Evolutionary conservation across 1,140 invertebrate species (phyloP), one percentile per base, ranked within the genome.

Genomic region (Sitophilus oryzae): DNA sequence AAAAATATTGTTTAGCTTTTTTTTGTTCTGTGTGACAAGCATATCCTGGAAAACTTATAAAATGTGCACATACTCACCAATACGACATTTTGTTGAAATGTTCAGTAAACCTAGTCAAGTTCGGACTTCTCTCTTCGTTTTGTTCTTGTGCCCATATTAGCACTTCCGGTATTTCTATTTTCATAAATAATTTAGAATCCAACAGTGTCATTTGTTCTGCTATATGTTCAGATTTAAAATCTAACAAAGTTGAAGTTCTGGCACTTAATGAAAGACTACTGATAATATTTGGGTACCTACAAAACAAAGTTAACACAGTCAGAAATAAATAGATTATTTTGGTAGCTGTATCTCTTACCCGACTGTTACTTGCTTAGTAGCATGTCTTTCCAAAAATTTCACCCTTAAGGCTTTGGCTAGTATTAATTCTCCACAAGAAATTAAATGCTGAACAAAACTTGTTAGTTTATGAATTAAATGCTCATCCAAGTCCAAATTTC

Each of bases 31-130:
- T 8, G 18, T 41, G 38, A 14, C 15, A n/a, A n/a, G n/a, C n/a
- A n/a, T n/a, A n/a, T n/a, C n/a, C 25, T 30, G 11, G 25, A 44
- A 21, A 44, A 6, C 14, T 5, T 18, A 8, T 37, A 47, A 40
- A 10, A 22, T 5, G 8, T 14, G 14, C 9, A 46, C 15, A 4
- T 35, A 55, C 65, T 69, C 65, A 78, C 96, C 96, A 99, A 66
- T 93, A 99, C 19, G 94, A 98, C 89, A 99, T 96, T 75, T 98
- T 98, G 72, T 99, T 99, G 71, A 99, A 99, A 76, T 99, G 96
- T 72, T 98, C 93, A 0, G 96, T 99, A 70, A 99, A 99, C 58
- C 87, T 80, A 11, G 92, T 96, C 25, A 99, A 77, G 76, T 99
- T 98, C 3, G 95, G 94, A 71, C 93, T 95, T 56, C 88, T 81